Conservation (phyloP, 2,797 vertebrate genomes). For the Siniperca obscura region DNA sequence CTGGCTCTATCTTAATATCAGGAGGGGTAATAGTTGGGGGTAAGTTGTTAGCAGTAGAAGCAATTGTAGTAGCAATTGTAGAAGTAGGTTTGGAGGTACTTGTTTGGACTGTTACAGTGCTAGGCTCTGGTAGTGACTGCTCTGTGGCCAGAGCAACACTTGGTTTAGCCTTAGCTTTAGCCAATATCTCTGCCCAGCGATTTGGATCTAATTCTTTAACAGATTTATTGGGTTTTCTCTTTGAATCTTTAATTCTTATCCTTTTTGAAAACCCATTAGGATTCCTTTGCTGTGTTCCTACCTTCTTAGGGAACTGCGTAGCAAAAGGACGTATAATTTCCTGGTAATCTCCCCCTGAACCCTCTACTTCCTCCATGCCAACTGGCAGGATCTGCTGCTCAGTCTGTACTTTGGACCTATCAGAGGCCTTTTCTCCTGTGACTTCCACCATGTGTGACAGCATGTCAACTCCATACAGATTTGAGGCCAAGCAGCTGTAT, state of each 20-base stretch:
- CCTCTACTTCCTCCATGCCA: constrained; percentile 71
- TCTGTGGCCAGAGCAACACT: constrained; percentile 54
- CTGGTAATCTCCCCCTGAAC: constrained; percentile 80
- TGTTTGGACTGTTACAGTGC: constrained; percentile 47
- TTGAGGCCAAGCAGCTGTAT: constrained; percentile 85
- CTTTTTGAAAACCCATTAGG: constrained; percentile 67
- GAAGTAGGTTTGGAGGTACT: constrained; percentile 24
- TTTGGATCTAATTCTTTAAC: constrained; percentile 83
- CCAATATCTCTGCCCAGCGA: constrained; percentile 82
- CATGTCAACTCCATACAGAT: constrained; percentile 86
- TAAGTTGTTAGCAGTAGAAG: neutral
- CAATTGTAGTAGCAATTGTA: constrained; percentile 12
- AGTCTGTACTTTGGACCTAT: constrained; percentile 52
- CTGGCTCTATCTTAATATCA: constrained; percentile 18
- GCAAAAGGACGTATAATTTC: constrained; percentile 75
- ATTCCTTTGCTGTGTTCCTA: constrained; percentile 60
- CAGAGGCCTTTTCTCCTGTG: constrained; percentile 61
- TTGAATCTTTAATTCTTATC: constrained; percentile 74
- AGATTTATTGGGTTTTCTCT: constrained; percentile 82
- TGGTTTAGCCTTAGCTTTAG: constrained; percentile 80
- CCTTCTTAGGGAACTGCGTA: constrained; percentile 75
- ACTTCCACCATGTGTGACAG: constrained; percentile 83
- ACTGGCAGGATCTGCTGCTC: constrained; percentile 44
- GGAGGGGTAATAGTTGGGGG: constrained; percentile 6
- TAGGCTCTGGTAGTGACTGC: constrained; percentile 55